phyloP scores from a whole-genome alignment of 2,113 vertebrate genomes.

The Elaphurus davidianus region DNA sequence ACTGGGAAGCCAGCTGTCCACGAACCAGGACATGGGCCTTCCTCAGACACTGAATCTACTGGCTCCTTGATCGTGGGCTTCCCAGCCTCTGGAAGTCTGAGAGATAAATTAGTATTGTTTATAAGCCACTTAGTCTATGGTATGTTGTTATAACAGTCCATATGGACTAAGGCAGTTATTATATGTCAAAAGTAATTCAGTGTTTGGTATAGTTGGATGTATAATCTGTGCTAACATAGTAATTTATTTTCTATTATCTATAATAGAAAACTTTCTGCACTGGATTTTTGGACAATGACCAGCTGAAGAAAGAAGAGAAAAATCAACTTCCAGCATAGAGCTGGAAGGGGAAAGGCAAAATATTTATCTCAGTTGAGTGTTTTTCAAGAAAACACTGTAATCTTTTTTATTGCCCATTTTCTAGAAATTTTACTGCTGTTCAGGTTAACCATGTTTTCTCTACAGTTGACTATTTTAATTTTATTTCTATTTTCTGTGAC shows the following conservation, averaged over 20 bases:
- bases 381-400: conserved; percentile 27
- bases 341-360: background rate
- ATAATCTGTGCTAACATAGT: background rate
- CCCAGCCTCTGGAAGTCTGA: background rate
- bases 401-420: background rate
- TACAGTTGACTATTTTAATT: conserved; percentile 64
- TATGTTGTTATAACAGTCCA: background rate
- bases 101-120: background rate
- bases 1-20: background rate
- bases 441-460: conserved; percentile 66
- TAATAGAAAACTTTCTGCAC: background rate
- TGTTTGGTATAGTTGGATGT: background rate
- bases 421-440: conserved; percentile 30
- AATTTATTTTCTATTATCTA: background rate
- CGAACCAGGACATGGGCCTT: background rate
- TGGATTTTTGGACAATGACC: background rate
- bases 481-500: conserved; percentile 74
- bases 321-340: background rate
- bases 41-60: background rate
- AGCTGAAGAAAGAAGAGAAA: conserved; percentile 3
- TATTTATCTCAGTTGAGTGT: background rate
- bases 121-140: background rate
- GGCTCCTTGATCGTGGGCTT: background rate
- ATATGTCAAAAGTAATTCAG: background rate
- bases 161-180: background rate